Evolutionary conservation across 2,113 vertebrate genomes (phyloP), one percentile per base, ranked within the genome.

Genomic region (Oryzias javanicus): DNA sequence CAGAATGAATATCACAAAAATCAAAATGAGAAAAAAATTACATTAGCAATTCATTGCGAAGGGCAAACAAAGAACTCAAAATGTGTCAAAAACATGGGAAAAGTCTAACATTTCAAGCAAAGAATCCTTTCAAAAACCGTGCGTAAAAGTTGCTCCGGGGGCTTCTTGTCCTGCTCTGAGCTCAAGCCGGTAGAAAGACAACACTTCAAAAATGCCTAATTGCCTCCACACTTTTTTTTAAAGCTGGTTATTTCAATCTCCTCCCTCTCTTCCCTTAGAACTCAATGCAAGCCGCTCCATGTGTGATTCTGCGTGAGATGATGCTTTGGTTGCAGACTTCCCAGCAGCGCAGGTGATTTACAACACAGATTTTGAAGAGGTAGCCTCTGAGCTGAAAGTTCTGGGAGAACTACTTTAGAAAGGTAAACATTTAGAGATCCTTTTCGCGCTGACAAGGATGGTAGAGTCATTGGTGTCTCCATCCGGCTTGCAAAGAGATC

Each of bases 161-260:
- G 62, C 51, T 60, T 63, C 24, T 67, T 45, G 64, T 64, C 56
- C 64, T 67, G 61, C 77, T 79, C 73, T 48, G 66, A 52, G 74
- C 79, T 80, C 77, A 70, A 55, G 55, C 70, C 70, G 35, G 71
- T 69, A 78, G 49, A 77, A 64, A 83, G 67, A 70, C 8, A 73
- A 78, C 82, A 83, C 82, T 83, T 81, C 35, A 35, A 35, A n/a
- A 29, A 80, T 56, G 76, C 84, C 76, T 90, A 92, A 92, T 90
- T 89, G 86, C 76, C 69, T 35, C 73, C 69, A 69, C 79, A 74
- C 78, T 89, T 89, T 89, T 89, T 85, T 81, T 81, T 82, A 70
- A 58, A 61, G 79, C 84, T 82, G 74, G 51, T 62, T 76, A 81
- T 85, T 87, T 72, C 65, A 89, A 89, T 91, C 91, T 86, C 91